Percentiles rank a stretch among this genome's conserved stretches.
These are phyloP conservation scores for Chrysogorgia sp. DNA, from an alignment of 92 coral and sea anemone species.

Conservation along the genomic window DNA sequence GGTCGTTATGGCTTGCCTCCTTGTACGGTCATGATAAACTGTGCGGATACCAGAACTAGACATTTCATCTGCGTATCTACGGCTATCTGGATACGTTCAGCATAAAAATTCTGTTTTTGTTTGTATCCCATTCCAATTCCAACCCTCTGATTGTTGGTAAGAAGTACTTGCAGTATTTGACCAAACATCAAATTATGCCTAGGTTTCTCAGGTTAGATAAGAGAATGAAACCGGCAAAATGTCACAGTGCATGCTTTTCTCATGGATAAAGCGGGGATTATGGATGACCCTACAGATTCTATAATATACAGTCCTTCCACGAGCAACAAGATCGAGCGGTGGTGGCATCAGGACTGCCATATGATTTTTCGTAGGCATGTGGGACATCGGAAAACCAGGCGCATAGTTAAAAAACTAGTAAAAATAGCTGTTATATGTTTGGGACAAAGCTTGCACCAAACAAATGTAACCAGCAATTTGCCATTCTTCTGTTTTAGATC, in stretches of 20 bases:
- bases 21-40: slow-evolving; percentile 68
- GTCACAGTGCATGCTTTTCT: slow-evolving; percentile 66
- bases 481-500: too few species aligned
- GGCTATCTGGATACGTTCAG: slow-evolving; percentile 69
- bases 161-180: slow-evolving; percentile 53
- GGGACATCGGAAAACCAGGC: too few species aligned
- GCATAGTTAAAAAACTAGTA: too few species aligned
- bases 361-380: too few species aligned
- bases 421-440: too few species aligned
- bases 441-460: too few species aligned
- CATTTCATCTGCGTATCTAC: slow-evolving; percentile 67
- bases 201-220: slow-evolving; percentile 59
- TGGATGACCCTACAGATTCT: slow-evolving; percentile 71
- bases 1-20: slow-evolving; percentile 68
- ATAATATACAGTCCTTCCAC: too few species aligned
- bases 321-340: too few species aligned
- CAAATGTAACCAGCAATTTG: too few species aligned
- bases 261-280: slow-evolving; percentile 48
- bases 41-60: slow-evolving; percentile 75
- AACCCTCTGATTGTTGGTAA: slow-evolving; percentile 57
- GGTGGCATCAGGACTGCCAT: too few species aligned
- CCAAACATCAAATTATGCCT: slow-evolving; percentile 51
- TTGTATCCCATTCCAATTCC: slow-evolving; percentile 66
- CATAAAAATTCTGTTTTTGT: slow-evolving; percentile 60
- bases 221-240: slow-evolving; percentile 80